phyloP scores from a whole-genome alignment of 2,113 vertebrate species.

The Brachypodius melanocephalos region DNA sequence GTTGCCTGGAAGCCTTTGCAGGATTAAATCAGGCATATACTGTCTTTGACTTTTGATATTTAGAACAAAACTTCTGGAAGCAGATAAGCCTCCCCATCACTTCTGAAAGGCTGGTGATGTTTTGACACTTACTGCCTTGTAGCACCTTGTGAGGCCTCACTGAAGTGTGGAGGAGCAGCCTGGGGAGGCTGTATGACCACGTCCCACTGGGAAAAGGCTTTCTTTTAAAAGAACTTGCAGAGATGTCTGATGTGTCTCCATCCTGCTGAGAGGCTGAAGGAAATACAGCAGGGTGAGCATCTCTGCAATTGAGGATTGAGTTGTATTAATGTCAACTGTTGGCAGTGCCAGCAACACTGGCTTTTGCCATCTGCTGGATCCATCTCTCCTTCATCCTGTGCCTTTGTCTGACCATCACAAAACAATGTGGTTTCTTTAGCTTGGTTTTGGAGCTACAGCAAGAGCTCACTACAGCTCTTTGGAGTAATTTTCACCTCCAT shows the following conservation, averaged over 20 bases:
- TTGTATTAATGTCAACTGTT: neutral
- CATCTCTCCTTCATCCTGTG: neutral
- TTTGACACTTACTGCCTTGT: neutral
- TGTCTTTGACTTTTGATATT: neutral
- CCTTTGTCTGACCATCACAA: neutral
- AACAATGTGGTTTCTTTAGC: neutral
- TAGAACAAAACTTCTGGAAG: neutral
- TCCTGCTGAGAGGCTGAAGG: neutral
- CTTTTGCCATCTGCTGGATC: neutral
- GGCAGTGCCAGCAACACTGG: neutral
- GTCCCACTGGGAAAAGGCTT: neutral
- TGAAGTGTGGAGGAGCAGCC: neutral
- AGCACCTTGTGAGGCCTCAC: neutral
- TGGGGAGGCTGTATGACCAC: neutral
- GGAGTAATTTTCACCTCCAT: slow-evolving; percentile 47
- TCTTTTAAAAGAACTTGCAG: neutral
- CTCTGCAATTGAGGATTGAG: neutral
- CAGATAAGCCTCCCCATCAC: neutral
- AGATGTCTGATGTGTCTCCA: neutral
- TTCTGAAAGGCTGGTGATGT: neutral
- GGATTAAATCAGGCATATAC: neutral
- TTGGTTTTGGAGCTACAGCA: slow-evolving; percentile 3
- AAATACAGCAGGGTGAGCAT: neutral
- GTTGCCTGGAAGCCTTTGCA: neutral
- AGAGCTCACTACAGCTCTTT: slow-evolving; percentile 8